Conservation (phyloP, 30 jellyfish, hydroid and myxozoan species). For the Aurelia coerulea region DNA sequence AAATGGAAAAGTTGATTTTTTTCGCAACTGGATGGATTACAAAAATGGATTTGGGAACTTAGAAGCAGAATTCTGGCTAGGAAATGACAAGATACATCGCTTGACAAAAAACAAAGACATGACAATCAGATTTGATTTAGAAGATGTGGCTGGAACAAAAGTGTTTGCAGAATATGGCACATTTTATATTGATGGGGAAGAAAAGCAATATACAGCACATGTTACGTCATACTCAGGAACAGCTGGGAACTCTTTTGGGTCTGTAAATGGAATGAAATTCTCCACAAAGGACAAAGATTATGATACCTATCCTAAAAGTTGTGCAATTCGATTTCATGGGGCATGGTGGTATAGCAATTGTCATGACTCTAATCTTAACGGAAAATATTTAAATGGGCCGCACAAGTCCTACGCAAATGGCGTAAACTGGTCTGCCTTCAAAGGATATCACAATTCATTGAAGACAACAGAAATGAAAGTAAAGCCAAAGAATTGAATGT, state of each 20-base stretch:
- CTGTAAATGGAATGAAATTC: constrained; percentile 13
- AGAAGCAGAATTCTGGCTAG: constrained; percentile 49
- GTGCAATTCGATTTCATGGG: constrained; percentile 21
- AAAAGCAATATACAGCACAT: not conserved
- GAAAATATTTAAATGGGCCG: constrained; percentile 36
- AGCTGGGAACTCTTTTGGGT: constrained; percentile 37
- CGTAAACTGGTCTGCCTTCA: constrained; percentile 18
- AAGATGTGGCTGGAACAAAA: constrained; percentile 14
- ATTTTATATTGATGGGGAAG: constrained; percentile 26
- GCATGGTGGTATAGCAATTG: constrained; percentile 56
- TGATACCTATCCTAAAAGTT: constrained; percentile 17
- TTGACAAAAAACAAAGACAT: constrained; percentile 9
- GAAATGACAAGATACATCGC: constrained; percentile 40
- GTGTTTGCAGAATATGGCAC: constrained; percentile 40
- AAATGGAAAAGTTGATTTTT: constrained; percentile 44
- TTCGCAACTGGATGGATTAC: constrained; percentile 39
- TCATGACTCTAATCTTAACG: constrained; percentile 42
- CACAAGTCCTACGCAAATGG: constrained; percentile 31
- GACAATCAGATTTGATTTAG: constrained; percentile 51
- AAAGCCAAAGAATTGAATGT: not conserved
- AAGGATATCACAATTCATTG: constrained; percentile 24
- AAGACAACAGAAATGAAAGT: constrained; percentile 35
- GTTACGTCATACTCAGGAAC: constrained; percentile 22
- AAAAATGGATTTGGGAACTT: constrained; percentile 36
- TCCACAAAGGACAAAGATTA: constrained; percentile 45